A percentile compares a stretch with the other conserved stretches of the same genome.
Conservation (phyloP, 2,888 invertebrate species). For the Andrena marginata region DNA sequence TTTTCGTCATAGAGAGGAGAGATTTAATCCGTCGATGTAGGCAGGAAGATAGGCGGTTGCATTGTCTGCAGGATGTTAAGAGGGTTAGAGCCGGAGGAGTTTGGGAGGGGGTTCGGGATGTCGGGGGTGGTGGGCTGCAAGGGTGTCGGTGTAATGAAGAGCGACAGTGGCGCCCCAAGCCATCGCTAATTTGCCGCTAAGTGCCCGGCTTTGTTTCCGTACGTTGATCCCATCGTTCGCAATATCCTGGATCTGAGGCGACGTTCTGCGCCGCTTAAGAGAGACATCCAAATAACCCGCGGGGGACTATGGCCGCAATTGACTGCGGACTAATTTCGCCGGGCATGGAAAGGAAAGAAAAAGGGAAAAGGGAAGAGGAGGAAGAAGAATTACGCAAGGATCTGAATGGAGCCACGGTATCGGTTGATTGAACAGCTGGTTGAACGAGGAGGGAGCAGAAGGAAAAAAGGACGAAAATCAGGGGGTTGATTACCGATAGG, state of each 20-base stretch:
- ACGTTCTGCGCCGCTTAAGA: slow-evolving; percentile 67
- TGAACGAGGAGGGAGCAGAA: neutral
- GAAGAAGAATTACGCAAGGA: slow-evolving; percentile 3
- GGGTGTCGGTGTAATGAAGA: slow-evolving; percentile 78
- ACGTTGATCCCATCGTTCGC: slow-evolving; percentile 76
- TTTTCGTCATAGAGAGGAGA: slow-evolving; percentile 50
- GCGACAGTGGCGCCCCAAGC: slow-evolving; percentile 75
- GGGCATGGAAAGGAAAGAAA: neutral
- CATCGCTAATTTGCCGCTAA: slow-evolving; percentile 79
- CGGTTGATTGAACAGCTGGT: slow-evolving; percentile 16
- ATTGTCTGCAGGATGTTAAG: slow-evolving; percentile 71
- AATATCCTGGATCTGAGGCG: slow-evolving; percentile 76
- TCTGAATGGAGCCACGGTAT: slow-evolving; percentile 18
- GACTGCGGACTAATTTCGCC: slow-evolving; percentile 44
- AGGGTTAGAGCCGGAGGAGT: slow-evolving; percentile 55
- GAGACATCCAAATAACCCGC: slow-evolving; percentile 72
- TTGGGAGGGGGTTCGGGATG: slow-evolving; percentile 2
- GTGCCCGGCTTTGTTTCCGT: slow-evolving; percentile 80
- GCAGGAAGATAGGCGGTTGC: slow-evolving; percentile 53
- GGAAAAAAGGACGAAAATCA: neutral
- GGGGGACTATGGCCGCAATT: slow-evolving; percentile 61
- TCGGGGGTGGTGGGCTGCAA: slow-evolving; percentile 35
- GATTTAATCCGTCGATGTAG: slow-evolving; percentile 64
- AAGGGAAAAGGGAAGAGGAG: neutral
- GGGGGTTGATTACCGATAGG: neutral